These are phyloP conservation scores for Drosophila kurseongensis DNA, from an alignment of 1,140 invertebrate species.

Conservation along the genomic window DNA sequence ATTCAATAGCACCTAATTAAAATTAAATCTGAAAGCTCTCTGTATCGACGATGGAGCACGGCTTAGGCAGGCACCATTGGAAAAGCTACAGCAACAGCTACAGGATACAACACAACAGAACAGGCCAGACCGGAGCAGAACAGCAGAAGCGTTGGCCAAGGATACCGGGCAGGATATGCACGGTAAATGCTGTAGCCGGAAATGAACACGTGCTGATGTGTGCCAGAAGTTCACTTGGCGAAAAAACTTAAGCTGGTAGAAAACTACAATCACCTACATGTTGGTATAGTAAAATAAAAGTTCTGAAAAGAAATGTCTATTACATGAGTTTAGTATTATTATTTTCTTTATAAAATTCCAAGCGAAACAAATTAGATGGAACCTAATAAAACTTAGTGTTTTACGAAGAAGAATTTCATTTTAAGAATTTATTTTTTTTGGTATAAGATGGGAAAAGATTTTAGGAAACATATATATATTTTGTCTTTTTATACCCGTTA, in stretches of 20 bases:
- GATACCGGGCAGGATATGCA: slow-evolving; percentile 72
- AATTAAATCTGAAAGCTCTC: slow-evolving; percentile 80
- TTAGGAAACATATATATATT: too few relatives aligned
- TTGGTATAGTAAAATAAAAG: too few relatives aligned
- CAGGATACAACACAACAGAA: slow-evolving; percentile 16
- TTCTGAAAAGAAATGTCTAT: too few relatives aligned
- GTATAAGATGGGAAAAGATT: too few relatives aligned
- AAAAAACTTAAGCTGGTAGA: not conserved
- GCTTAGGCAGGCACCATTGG: slow-evolving; percentile 52
- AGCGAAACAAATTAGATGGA: too few relatives aligned
- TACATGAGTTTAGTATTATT: not conserved
- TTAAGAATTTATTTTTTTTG: too few relatives aligned
- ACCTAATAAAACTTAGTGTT: too few relatives aligned
- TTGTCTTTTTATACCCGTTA: too few relatives aligned
- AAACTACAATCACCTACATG: not conserved
- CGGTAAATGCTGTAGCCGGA: slow-evolving; percentile 78
- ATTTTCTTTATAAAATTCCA: too few relatives aligned
- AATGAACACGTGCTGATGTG: slow-evolving; percentile 74
- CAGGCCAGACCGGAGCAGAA: slow-evolving; percentile 7
- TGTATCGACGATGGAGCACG: slow-evolving; percentile 66
- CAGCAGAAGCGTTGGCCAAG: slow-evolving; percentile 44
- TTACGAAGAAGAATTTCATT: too few relatives aligned
- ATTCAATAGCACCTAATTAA: slow-evolving; percentile 83
- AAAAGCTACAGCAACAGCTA: slow-evolving; percentile 9
- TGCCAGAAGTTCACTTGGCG: slow-evolving; percentile 17